These are phyloP conservation scores for Aythya baeri DNA, from an alignment of 2,113 vertebrate species.

Conservation along the genomic window DNA sequence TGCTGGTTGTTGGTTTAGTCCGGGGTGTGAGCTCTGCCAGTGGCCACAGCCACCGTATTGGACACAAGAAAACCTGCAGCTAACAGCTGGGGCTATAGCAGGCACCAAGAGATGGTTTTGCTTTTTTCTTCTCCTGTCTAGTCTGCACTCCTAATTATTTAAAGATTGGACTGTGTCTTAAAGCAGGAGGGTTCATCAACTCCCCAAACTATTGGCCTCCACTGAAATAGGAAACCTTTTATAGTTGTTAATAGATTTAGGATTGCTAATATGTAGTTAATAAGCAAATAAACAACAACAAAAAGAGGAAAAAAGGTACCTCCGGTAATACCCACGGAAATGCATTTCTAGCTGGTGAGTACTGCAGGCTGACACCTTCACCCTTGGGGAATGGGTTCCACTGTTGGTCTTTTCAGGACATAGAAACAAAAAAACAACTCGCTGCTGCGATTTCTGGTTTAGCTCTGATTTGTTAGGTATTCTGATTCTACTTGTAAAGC, in stretches of 20 bases:
- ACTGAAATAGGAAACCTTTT: background rate
- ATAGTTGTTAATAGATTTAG: background rate
- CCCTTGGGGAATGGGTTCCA: background rate
- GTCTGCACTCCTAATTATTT: background rate
- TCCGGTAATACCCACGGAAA: background rate
- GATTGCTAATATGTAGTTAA: background rate
- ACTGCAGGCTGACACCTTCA: no score
- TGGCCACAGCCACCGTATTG: background rate
- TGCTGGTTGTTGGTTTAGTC: background rate
- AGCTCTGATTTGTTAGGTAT: background rate
- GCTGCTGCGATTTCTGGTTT: background rate
- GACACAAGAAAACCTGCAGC: background rate
- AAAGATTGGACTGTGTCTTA: background rate
- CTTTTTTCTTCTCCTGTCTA: background rate
- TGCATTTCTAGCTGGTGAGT: no score
- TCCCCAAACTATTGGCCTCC: background rate
- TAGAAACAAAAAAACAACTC: background rate
- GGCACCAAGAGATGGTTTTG: background rate
- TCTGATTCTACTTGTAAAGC: background rate
- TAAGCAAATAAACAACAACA: no score
- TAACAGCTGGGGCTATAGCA: background rate
- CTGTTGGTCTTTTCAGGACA: no score
- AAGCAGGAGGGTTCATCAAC: background rate
- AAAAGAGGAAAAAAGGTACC: background rate
- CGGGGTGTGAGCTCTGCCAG: background rate